Conservation (phyloP, 1,140 invertebrate genomes). For the Heliconius congener region DNA sequence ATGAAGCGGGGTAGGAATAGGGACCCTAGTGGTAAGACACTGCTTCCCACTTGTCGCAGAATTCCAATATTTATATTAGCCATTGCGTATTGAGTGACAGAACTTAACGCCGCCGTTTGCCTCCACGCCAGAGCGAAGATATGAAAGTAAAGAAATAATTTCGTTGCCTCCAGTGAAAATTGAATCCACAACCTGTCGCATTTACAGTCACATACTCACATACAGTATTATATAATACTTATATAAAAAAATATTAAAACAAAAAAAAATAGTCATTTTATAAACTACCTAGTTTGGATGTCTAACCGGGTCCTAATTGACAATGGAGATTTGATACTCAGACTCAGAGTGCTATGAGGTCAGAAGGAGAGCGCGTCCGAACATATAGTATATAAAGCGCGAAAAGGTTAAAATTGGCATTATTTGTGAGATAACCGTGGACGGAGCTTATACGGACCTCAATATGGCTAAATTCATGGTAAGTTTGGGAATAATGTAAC, state of each 20-base stretch:
- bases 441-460: background rate
- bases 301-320: background rate
- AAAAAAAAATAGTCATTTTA: background rate
- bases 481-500: constrained; percentile 13
- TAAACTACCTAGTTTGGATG: background rate
- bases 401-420: constrained; percentile 20
- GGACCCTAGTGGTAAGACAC: no score
- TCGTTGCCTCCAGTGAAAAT: no score
- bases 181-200: no score
- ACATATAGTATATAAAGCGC: constrained; percentile 17
- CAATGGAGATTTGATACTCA: background rate
- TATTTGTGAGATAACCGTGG: constrained; percentile 16
- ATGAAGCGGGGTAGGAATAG: no score
- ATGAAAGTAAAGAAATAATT: no score
- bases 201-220: no score
- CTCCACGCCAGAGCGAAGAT: no score
- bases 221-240: no score
- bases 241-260: background rate
- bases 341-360: constrained; percentile 9
- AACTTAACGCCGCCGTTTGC: no score
- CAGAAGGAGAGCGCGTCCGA: constrained; percentile 13
- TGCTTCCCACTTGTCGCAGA: no score
- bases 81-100: no score
- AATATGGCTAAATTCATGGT: constrained; percentile 44
- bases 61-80: no score